Conservation (phyloP, 2,888 invertebrate genomes). For the Plebejus anna region DNA sequence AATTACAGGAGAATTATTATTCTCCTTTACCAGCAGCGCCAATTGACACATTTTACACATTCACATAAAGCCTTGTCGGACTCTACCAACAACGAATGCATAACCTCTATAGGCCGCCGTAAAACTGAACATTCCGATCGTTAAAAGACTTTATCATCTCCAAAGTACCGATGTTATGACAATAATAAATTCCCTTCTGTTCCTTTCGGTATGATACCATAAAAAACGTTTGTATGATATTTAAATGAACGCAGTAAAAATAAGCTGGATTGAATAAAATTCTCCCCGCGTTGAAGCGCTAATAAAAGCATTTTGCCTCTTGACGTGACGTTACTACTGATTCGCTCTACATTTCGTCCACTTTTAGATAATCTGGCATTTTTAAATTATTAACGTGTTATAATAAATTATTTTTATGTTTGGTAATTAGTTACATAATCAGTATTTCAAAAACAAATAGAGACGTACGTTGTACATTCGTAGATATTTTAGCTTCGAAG, state of each 20-base stretch:
- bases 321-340: slow-evolving; percentile 12
- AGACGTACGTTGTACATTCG: no score
- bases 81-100: neutral
- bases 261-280: slow-evolving; percentile 19
- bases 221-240: slow-evolving; percentile 52
- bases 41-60: no score
- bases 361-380: neutral
- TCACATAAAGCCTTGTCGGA: no score
- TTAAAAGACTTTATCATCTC: slow-evolving; percentile 54
- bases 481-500: no score
- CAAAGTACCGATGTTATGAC: slow-evolving; percentile 54
- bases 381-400: neutral
- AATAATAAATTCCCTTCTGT: slow-evolving; percentile 51
- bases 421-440: neutral
- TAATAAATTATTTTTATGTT: neutral
- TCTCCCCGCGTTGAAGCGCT: slow-evolving; percentile 8
- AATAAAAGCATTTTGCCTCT: slow-evolving; percentile 2
- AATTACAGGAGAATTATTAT: no score
- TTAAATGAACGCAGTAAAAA: slow-evolving; percentile 42
- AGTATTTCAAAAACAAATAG: no score
- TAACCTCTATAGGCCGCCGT: slow-evolving; percentile 34
- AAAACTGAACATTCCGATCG: slow-evolving; percentile 45
- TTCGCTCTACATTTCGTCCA: neutral
- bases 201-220: slow-evolving; percentile 41
- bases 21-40: no score